Conservation (phyloP, 2,797 vertebrate genomes). For the Gallirallus australis region DNA sequence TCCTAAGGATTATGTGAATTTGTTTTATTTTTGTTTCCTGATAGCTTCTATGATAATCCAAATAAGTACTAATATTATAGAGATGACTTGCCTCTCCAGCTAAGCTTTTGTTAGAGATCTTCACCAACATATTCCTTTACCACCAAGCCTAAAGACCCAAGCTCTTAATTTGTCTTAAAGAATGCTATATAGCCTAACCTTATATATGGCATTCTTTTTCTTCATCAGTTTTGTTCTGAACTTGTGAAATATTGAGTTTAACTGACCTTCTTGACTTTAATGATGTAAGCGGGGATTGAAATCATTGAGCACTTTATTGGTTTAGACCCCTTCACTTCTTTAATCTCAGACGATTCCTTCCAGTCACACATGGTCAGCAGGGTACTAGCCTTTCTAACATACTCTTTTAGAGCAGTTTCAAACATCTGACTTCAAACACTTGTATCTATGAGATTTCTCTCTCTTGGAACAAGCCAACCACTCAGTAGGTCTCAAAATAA, state of each 20-base stretch:
- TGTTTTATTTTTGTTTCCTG: not conserved
- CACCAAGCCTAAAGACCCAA: not conserved
- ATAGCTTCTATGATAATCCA: not conserved
- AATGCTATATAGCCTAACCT: not conserved
- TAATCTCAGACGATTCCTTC: conserved; percentile 52
- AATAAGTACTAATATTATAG: not conserved
- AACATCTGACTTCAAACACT: not conserved
- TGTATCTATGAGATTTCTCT: not conserved
- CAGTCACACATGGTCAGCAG: conserved; percentile 36
- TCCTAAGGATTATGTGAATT: not conserved
- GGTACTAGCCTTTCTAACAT: conserved; percentile 6
- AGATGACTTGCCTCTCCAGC: not conserved
- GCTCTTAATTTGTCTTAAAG: not conserved
- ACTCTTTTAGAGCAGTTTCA: conserved; percentile 14
- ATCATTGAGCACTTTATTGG: conserved; percentile 23
- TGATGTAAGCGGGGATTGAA: not conserved
- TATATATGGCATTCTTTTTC: not conserved
- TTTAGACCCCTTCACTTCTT: conserved; percentile 34
- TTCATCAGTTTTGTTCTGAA: not conserved
- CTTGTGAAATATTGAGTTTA: conserved; percentile 16
- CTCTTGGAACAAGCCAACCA: not conserved
- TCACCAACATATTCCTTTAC: not conserved
- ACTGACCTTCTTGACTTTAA: conserved; percentile 2
- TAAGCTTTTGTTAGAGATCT: not conserved
- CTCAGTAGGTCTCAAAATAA: not conserved